Evolutionary conservation across 2,797 vertebrate species (phyloP), one percentile per base, ranked within the genome.

Genomic region (Semaprochilodus insignis): DNA sequence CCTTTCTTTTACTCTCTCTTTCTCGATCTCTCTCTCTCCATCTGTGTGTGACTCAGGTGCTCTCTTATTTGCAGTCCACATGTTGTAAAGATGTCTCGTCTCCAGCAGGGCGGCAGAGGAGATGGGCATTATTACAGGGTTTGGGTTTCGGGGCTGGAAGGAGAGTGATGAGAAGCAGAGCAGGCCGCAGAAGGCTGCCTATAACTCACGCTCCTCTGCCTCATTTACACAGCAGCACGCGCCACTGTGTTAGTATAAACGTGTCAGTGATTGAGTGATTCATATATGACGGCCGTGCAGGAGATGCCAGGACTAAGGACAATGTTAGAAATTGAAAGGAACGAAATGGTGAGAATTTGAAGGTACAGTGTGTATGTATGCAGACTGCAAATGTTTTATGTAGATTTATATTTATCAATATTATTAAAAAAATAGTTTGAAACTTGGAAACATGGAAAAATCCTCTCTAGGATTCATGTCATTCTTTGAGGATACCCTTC

Each of bases 31-130:
- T 44, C 55, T 55, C 14, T 21, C 40, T 48, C 71, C 31, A 70
- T 77, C 74, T 63, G 63, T 73, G 84, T 63, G 52, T 59, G 77
- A 84, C 89, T 90, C 84, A 80, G 60, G 79, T 78, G 77, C 85
- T 89, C 91, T 92, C 93, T 91, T 90, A 92, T 91, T 92, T 88
- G 52, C 89, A 90, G 90, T 90, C 92, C 90, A 91, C 84, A 34
- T 91, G 92, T 91, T 91, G 91, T 96, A 95, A 97, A 96, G 92
- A 93, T 95, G 95, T 96, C 96, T 94, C 89, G 87, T 90, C 90
- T 94, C 90, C 91, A 91, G 90, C 90, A 86, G 92, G 90, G 91
- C 87, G 85, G 87, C 90, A 83, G 88, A 88, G 86, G 90, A 87
- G 92, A 93, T 91, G 90, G 90, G 91, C 91, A 90, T 91, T 88